Base-by-base conservation (phyloP, 2,113 vertebrate species). In the Lucifuga dentata region DNA sequence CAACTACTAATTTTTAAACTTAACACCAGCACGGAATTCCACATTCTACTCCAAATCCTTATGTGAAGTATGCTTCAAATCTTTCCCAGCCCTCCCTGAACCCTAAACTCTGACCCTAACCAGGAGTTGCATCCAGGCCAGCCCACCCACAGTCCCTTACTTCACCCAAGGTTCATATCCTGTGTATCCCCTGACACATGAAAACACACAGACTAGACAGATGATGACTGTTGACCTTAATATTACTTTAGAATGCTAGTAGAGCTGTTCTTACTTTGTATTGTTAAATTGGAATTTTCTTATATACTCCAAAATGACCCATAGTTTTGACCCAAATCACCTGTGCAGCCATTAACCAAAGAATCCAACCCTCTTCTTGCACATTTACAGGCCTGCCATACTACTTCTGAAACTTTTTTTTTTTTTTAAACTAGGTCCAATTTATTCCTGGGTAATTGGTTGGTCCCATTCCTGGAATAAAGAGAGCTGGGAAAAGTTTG, bases 381-480 rank as follows among this genome's bases (percentile, higher is more conserved):
- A 53, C 20, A 20, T 39, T 32, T 55, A 72, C 44, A 62, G 51
- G 26, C 5, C 38, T 26, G 36, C n/a, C 20, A 58, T 19, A 7
- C 15, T 21, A 44, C 11, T 57, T 43, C 24, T 60, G 17, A 51
- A n/a, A 16, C 11, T 29, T 11, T n/a, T 15, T 4, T 11, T n/a
- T 15, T 4, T 53, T 49, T 9, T 32, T 24, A 9, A 10, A 68
- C 9, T 21, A 5, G 16, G 2, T 10, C 21, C 17, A 15, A 26
- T 32, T 36, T 20, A 35, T 69, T 26, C 16, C 48, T 55, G 11
- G 57, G 44, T 62, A 58, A 43, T 52, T 29, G 40, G 57, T 72
- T 40, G 36, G 45, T 49, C 29, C 17, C 15, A 38, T 33, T 70
- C 19, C 15, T 24, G 23, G 45, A 55, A 69, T 8, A 46, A 23